Percentiles rank a stretch among this genome's conserved stretches.
These are phyloP conservation scores for Lutraria rhynchaena DNA, from an alignment of 1,140 invertebrate genomes.

Conservation along the genomic window DNA sequence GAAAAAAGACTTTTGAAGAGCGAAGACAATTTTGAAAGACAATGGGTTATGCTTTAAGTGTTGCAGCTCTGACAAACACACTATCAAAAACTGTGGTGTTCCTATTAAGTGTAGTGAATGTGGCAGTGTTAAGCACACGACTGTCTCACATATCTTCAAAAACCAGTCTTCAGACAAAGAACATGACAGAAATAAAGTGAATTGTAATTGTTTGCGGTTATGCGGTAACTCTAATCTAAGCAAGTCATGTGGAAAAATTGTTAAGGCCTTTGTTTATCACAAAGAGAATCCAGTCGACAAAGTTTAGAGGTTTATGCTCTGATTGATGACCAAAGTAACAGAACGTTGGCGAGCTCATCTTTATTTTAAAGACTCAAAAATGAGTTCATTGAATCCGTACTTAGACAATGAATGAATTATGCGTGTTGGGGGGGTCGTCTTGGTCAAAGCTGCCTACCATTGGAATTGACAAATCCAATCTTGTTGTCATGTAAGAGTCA, in stretches of 20 bases:
- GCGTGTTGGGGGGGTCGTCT: conserved; percentile 34
- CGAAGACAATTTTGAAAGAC: conserved; percentile 42
- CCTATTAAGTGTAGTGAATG: conserved; percentile 49
- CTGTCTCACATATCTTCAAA: conserved; percentile 35
- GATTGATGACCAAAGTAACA: conserved; percentile 61
- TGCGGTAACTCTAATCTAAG: conserved; percentile 40
- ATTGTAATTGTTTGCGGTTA: conserved; percentile 41
- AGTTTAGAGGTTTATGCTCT: conserved; percentile 50
- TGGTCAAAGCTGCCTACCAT: background rate
- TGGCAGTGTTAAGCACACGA: conserved; percentile 36
- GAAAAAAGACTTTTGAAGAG: background rate
- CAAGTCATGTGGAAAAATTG: conserved; percentile 59
- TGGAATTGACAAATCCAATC: conserved; percentile 10
- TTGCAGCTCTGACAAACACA: conserved; percentile 45
- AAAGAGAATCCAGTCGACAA: conserved; percentile 24
- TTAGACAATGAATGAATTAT: conserved; percentile 17
- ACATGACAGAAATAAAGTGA: background rate
- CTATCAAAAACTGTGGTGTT: conserved; percentile 32
- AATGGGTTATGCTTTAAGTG: conserved; percentile 45
- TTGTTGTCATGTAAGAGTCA: conserved; percentile 41
- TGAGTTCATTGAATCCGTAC: conserved; percentile 32
- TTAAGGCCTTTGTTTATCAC: conserved; percentile 47
- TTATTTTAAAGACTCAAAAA: conserved; percentile 31
- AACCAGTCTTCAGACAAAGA: conserved; percentile 1
- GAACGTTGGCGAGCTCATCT: conserved; percentile 25